phyloP scores from a whole-genome alignment of 2,888 invertebrate species.

The Andrena haemorrhoa region DNA sequence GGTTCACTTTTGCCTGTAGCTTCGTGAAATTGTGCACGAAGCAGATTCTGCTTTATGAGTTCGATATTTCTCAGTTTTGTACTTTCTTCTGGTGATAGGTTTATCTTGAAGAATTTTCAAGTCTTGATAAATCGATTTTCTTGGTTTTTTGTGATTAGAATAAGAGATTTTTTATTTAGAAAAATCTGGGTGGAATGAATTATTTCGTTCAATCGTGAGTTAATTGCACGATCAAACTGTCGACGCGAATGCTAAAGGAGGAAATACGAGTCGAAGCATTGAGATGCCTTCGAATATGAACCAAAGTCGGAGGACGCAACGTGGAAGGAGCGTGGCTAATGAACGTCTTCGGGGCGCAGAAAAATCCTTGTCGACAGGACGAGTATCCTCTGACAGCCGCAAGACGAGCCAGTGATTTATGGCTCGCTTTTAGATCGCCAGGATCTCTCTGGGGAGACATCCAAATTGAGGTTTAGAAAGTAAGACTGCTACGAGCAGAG shows the following conservation, averaged over 20 bases:
- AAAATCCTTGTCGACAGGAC: constrained; percentile 46
- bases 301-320: neutral
- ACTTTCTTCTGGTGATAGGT: too few relatives aligned
- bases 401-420: constrained; percentile 64
- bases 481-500: constrained; percentile 29
- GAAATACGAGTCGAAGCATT: neutral
- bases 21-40: too few relatives aligned
- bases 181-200: too few relatives aligned
- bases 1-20: too few relatives aligned
- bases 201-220: too few relatives aligned
- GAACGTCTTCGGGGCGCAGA: constrained; percentile 42
- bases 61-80: too few relatives aligned
- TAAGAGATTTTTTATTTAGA: too few relatives aligned
- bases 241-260: neutral
- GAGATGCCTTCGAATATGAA: neutral
- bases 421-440: constrained; percentile 57
- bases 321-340: constrained; percentile 36
- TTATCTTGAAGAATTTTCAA: too few relatives aligned
- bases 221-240: too few relatives aligned
- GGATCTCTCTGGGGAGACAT: constrained; percentile 56
- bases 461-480: constrained; percentile 68
- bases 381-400: constrained; percentile 41
- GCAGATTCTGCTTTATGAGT: too few relatives aligned
- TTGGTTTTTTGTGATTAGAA: too few relatives aligned
- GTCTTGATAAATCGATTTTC: too few relatives aligned